Evolutionary conservation across 1,140 invertebrate species (phyloP), one percentile per base, ranked within the genome.

Genomic region (Aleiodes sp.): DNA sequence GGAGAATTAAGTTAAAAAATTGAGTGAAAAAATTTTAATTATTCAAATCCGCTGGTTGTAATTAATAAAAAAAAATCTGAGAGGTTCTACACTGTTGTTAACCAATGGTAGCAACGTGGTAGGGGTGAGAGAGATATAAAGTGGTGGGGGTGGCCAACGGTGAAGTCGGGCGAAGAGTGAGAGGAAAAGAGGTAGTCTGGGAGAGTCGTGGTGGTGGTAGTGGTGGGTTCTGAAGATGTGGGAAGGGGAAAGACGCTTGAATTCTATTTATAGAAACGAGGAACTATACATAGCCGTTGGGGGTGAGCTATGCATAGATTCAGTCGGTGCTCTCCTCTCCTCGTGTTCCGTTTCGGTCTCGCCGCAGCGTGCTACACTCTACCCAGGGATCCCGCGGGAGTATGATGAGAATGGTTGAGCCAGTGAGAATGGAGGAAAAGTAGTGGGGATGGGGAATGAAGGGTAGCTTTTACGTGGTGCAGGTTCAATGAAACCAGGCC

Each of bases 401-500:
- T 59, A 31, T 59, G 28, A 59, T n/a, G 28, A 31, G 12, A 28
- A 26, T 41, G 28, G 2, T 10, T 12, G 8, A 56, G 10, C 4
- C 7, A n/a, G 8, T 6, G 46, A 52, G 21, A 19, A 19, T 52
- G 24, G 59, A 57, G 46, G 29, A 35, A 59, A 56, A 16, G 35
- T 10, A 66, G 70, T 46, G 66, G 59, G 41, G 35, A 19, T 52
- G 61, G 72, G 69, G 56, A 9, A 16, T 66, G 56, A 66, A 46
- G 60, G 59, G 68, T 68, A 26, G 56, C 7, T 59, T 59, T 8
- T 59, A 62, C 56, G 46, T 35, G 76, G 64, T 78, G 78, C 75
- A 79, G 76, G 82, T 82, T 82, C 82, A 83, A 83, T 83, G 82
- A 83, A 83, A 83, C 77, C 79, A 83, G 82, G 80, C 78, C 81